Base-by-base conservation (phyloP, 2,113 vertebrate genomes). In the Pandion haliaetus region DNA sequence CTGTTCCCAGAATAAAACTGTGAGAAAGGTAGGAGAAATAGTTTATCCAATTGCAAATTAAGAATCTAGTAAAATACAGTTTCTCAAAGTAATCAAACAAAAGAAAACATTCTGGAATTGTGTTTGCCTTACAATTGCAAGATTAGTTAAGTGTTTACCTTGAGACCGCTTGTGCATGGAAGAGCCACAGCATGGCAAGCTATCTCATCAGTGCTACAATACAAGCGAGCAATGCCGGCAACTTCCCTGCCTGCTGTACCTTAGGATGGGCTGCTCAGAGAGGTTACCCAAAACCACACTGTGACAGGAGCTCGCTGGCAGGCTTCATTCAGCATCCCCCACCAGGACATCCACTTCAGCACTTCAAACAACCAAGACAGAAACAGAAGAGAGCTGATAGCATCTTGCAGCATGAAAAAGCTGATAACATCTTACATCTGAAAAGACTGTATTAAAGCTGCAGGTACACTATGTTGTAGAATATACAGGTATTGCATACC, bases 261-360 rank as follows among this genome's bases (percentile, higher is more conserved):
- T 63, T 65, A 20, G 9, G 21, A 65, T 38, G 25, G 21, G 19
- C 16, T 77, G 21, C 29, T 61, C 23, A 20, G 40, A 72, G 21
- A 36, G 3, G 6, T 72, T n/a, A 20, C 13, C 38, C 47, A 54
- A 67, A 88, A 36, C 12, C 24, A 17, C 21, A 29, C 12, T n/a
- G 21, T 77, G 28, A 25, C 38, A 63, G 57, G 17, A 58, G 25
- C 31, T 67, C 4, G 3, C 8, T 29, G 58, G 24, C 32, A 44
- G 19, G 3, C 32, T 88, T 82, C n/a, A 34, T 36, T 32, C 13
- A 54, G 26, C 25, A 8, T 63, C 42, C 26, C 21, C 44, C 15
- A 23, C 24, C 14, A 40, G 18, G 9, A 55, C 0, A 0, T 44
- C 26, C 49, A n/a, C 7, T 25, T 82, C 32, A 50, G n/a, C 29